Base-by-base conservation (phyloP, 2,797 vertebrate genomes). In the Geotrypetes seraphini region DNA sequence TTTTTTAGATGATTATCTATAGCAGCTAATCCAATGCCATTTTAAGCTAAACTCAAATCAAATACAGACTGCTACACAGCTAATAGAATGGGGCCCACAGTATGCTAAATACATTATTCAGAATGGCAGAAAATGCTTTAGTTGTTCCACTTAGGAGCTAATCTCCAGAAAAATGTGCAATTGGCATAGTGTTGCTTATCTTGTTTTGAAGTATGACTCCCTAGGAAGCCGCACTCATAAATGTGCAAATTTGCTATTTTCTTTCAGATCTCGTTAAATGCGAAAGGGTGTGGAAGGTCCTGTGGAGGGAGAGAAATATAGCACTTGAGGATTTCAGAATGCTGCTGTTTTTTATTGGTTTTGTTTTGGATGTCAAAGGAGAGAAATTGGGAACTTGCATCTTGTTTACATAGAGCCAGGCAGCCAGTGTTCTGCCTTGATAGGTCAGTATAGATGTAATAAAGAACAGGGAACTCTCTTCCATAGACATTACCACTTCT, bases 401-500 rank as follows among this genome's bases (percentile, higher is more conserved):
- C n/a, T n/a, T n/a, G n/a, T n/a, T n/a, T n/a, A n/a, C n/a, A 14
- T 10, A 21, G 7, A 28, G 35, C 20, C 33, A 38, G 4, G 3
- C 2, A 5, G 4, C 12, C 2, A 3, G 10, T 19, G 12, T 18
- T 25, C 16, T 36, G 14, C 10, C 55, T 39, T 43, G 22, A 7
- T 28, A 43, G 5, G 2, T 27, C 29, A 50, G 43, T 1, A 0
- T 3, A 5, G 17, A 10, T 15, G 3, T 24, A 43, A 55, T 11
- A 32, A 6, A 10, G 20, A 17, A 7, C 9, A 21, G 21, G 7
- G 7, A 52, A 55, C 35, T 2, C 10, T 33, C 49, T 24, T 15
- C 48, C 15, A 47, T 30, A 48, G 11, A 15, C 28, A 27, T 3
- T 38, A 15, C 37, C 53, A 54, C 35, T 56, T 31, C 10, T 8